Base-by-base conservation (phyloP, 2,797 vertebrate species). In the Chiloscyllium punctatum region DNA sequence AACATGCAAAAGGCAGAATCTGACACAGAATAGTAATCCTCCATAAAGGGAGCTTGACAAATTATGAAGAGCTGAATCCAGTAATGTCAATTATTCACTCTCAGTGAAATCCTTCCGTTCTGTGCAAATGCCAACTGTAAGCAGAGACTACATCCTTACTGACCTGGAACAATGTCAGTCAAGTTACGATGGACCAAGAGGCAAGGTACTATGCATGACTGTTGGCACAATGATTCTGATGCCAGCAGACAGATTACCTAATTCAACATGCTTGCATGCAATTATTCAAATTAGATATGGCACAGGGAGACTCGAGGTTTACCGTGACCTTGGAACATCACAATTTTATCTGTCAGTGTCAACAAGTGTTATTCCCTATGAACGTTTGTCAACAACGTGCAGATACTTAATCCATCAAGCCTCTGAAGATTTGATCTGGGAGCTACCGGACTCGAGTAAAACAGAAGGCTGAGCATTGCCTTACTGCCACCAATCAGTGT, bases 231-330 rank as follows among this genome's bases (percentile, higher is more conserved):
- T 94, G 92, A 94, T 30, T 94, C 48, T 72, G 72, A 71, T 72
- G 23, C 92, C 27, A 72, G 74, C 68, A 72, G 92, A 94, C 92
- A 72, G 42, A 94, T 94, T 94, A 94, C 72, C 69, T 94, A 94
- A 94, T 71, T 74, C 92, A 71, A 94, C 92, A 94, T 51, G n/a
- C 51, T 51, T 94, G 42, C 92, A 94, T 74, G 42, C 66, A 94
- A 94, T 94, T 94, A 94, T 94, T 94, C 94, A 94, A 94, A 94
- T 94, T 74, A 94, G 94, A 48, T 16, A 74, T 94, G 37, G 69
- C 42, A 72, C 42, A 16, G 71, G 7, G 91, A 94, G 94, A 72
- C 69, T 71, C 62, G 3, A 72, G 69, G 68, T 94, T 94, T 53
- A 94, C 48, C 68, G 18, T 25, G 68, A 94, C 94, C 94, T 94